phyloP scores from a whole-genome alignment of 2,888 invertebrate genomes.

The Lithophane socia region DNA sequence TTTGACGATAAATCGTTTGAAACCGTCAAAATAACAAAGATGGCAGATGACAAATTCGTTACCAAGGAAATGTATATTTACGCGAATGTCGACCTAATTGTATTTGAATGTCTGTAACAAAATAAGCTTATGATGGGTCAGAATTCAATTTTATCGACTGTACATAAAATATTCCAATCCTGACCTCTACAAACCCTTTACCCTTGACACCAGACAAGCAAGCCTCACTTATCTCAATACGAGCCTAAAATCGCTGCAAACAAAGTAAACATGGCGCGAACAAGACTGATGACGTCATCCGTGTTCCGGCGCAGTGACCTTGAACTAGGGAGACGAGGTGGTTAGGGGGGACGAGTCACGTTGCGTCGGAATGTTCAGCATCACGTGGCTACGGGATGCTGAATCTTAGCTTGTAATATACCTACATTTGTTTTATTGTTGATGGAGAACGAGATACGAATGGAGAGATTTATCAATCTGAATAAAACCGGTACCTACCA shows the following conservation, averaged over 20 bases:
- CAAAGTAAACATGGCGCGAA: slow-evolving; percentile 25
- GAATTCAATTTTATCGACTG: too few species aligned
- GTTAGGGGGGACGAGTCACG: slow-evolving; percentile 12
- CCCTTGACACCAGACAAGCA: background rate
- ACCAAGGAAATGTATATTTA: too few species aligned
- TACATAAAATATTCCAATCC: too few species aligned
- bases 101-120: too few species aligned
- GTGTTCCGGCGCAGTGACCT: slow-evolving; percentile 50
- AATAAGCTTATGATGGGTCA: too few species aligned
- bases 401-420: background rate
- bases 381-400: background rate
- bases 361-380: background rate
- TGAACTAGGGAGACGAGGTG: slow-evolving; percentile 62
- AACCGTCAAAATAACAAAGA: too few species aligned
- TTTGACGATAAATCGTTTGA: too few species aligned
- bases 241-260: slow-evolving; percentile 17
- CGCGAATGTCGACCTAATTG: too few species aligned
- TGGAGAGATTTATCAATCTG: background rate
- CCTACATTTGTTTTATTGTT: background rate
- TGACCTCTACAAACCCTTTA: slow-evolving; percentile 10
- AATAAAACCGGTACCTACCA: background rate
- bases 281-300: slow-evolving; percentile 51
- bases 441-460: background rate
- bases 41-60: too few species aligned
- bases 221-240: background rate